Evolutionary conservation across 1,140 invertebrate species (phyloP), one percentile per base, ranked within the genome.

Genomic region (Drosophila ambigua): DNA sequence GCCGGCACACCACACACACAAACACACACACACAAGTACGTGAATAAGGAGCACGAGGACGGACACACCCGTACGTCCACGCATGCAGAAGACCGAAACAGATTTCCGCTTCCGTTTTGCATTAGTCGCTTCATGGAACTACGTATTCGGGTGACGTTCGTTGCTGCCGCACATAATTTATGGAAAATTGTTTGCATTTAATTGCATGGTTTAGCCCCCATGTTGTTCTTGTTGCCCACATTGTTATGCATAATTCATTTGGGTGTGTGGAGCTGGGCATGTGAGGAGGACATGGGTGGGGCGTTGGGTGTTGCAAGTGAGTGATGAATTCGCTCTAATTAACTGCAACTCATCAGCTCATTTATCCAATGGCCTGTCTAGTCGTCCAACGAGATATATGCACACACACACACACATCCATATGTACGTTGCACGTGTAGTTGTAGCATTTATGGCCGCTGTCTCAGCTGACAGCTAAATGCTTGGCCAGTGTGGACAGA

Each of bases 141-240:
- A 62, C 66, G 9, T 35, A 35, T 35, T 85, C 61, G 62, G 68
- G 73, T 66, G 60, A 43, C 31, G 31, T 2, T 31, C 57, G 61
- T 74, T 49, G 46, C 62, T 24, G 64, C 60, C 69, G 49, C 79
- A 76, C 82, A 87, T 83, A 88, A 88, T 83, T 88, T 88, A 87
- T 87, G 69, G 62, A 79, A 88, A 87, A 88, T 88, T 87, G 79
- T 89, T 87, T 87, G 83, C 74, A 83, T 85, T 85, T 88, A 82
- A 85, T 88, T 88, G 75, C 63, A 82, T 76, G 69, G 45, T 69
- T 61, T 61, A 57, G 46, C 57, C 31, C 28, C 39, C 43, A 8
- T 60, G 57, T 24, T 73, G 63, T 63, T 49, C 51, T 58, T 77
- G 61, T 39, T 13, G 35, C 35, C 35, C 43, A 49, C 51, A 65